Base-by-base conservation (phyloP, 92 coral and sea anemone genomes). In the Zoanthus sansibaricus region DNA sequence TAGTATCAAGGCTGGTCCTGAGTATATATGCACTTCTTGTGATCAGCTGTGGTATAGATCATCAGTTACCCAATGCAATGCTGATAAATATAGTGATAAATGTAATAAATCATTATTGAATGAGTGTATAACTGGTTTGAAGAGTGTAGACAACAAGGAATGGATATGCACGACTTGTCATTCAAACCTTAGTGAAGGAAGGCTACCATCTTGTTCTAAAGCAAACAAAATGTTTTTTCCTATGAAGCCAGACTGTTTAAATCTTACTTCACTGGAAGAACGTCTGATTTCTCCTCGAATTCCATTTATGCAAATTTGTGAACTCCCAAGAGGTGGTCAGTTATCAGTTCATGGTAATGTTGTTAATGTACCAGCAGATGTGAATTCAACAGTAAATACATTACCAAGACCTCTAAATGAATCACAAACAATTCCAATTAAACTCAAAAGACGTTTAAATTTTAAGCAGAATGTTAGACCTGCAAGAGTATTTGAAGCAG, bases 11-110 rank as follows among this genome's bases (percentile, higher is more conserved):
- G 75, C 49, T 88, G 92, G 94, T 47, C 94, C 94, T 46, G 94
- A 91, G 71, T 91, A 83, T 78, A 55, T 91, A 37, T 91, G 94
- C 70, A 88, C 91, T 16, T 88, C 91, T 56, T 87, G 94, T 88
- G 91, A 91, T 75, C 92, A 91, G 84, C 69, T 88, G 68, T 91
- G 94, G 94, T 91, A 83, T 70, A 76, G 71, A 58, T 75, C 89
- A 25, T 91, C 91, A 51, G 92, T 91, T 18, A 72, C 48, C 49
- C 58, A 89, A 31, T 91, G 94, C 62, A 85, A 91, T 71, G 75
- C 74, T 69, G 49, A 46, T 15, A 79, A 55, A 30, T 90, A 86
- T 18, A 62, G 69, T 62, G 18, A 62, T 62, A 62, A 62, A 62
- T 62, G 69, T 62, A 62, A 18, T 62, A 62, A 62, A 62, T 62